Base-by-base conservation (phyloP, 2,113 vertebrate species). In the Excalfactoria chinensis region DNA sequence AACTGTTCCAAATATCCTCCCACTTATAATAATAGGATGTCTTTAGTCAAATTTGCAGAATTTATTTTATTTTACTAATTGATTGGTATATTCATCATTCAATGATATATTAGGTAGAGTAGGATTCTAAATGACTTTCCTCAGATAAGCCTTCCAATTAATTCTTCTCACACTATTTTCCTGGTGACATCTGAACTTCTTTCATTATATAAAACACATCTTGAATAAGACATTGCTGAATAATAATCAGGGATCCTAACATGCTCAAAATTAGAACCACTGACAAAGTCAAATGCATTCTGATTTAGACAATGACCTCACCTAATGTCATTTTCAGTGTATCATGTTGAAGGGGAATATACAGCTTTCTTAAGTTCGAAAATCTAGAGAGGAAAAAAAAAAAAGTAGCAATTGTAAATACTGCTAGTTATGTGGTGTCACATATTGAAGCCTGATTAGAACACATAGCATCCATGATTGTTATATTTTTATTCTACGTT, bases 11-110 rank as follows among this genome's bases (percentile, higher is more conserved):
- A 98, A 98, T 98, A 98, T 96, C 97, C 97, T 98, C 98, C 97
- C 96, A 98, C 97, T 98, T 98, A 98, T 98, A 98, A 98, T 98
- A 98, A 98, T 98, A 97, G 96, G 97, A 98, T 98, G 96, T 98
- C 98, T 98, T 98, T 98, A 96, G 96, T 98, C 97, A 98, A 98
- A 98, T 98, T 98, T 98, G 97, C 92, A 97, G 96, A 98, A 98
- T 98, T 98, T 98, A 98, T 98, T 98, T 98, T 98, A 98, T 98
- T 99, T 98, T 96, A 76, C 95, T 97, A 98, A 98, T 99, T 99
- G 98, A 98, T 98, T 98, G 97, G 97, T 98, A 95, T 97, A 97
- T 97, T 97, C 93, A 97, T 98, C 97, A 98, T 98, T 97, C 95
- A 98, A 95, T 97, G 96, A 97, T 98, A 97, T 97, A 98, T 98